Base-by-base conservation (phyloP, 1,140 invertebrate genomes). In the Rhagoletis pomonella region DNA sequence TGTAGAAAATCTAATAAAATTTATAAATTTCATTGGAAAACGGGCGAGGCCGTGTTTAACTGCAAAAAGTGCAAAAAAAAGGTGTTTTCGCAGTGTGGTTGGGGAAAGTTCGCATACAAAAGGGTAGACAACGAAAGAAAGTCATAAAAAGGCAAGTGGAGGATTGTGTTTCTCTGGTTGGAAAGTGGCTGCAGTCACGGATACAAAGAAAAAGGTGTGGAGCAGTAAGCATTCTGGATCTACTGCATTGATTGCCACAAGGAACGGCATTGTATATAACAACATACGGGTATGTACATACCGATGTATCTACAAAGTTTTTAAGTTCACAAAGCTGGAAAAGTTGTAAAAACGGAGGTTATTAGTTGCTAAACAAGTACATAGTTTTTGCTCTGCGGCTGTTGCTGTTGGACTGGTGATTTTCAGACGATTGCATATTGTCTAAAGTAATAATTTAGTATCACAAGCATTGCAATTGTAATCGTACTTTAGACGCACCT, bases 381-480 rank as follows among this genome's bases (percentile, higher is more conserved):
- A 42, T 55, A 7, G 12, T 62, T 55, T 55, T 55, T 55, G 50
- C 50, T 55, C 29, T 29, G 55, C 17, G 3, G 60, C 1, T 86
- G 60, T 9, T 10, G 59, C 69, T 73, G 44, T 14, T 64, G 19
- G 47, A 55, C 12, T 44, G 55, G 29, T n/a, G 39, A n/a, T 85
- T 29, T 81, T 44, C 47, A 81, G 73, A 9, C n/a, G 17, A 4
- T 39, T 47, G 44, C 44, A 47, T 4, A 77, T 29, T 29, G 50
- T 14, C 62, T 65, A 19, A 58, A 86, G 5, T 55, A 50, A 39
- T n/a, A 60, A 14, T 60, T 12, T 19, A 60, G 29, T 17, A n/a
- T 85, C 67, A 81, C 1, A 44, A 60, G 62, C 65, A 19, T 85
- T 65, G 42, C 5, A 81, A 77, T 87, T 81, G 19, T 29, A 81